phyloP scores from a whole-genome alignment of 2,113 vertebrate species.

The Paratilapia polleni region DNA sequence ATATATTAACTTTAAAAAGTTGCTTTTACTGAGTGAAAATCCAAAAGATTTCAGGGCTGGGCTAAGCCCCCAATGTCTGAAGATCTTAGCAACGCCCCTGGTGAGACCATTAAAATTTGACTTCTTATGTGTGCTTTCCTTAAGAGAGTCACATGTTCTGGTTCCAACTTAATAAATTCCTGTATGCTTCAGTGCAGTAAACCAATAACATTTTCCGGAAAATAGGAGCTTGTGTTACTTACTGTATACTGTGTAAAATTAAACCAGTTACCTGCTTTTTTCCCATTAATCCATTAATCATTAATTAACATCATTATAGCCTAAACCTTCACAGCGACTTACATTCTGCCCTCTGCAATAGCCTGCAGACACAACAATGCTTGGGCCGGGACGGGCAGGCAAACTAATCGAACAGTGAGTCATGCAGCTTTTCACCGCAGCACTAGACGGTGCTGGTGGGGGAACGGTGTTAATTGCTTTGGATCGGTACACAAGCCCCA shows the following conservation, averaged over 20 bases:
- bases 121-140: too few species aligned
- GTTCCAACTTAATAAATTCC: neutral
- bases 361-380: neutral
- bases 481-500: constrained; percentile 4
- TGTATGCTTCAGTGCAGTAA: neutral
- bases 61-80: too few species aligned
- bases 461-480: constrained; percentile 35
- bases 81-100: too few species aligned
- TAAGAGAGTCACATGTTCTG: neutral
- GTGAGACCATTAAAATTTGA: too few species aligned
- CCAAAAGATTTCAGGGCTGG: too few species aligned
- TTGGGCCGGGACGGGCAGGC: constrained; percentile 54
- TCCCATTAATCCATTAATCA: neutral
- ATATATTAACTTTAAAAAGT: too few species aligned
- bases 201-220: neutral
- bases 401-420: constrained; percentile 65
- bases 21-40: too few species aligned
- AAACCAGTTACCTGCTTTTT: neutral
- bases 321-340: neutral
- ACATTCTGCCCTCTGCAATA: neutral
- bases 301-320: neutral
- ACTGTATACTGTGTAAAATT: neutral
- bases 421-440: constrained; percentile 64
- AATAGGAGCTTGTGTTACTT: neutral
- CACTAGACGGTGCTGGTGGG: constrained; percentile 22